phyloP scores from a whole-genome alignment of 2,113 vertebrate species.

The Mormyrus iriodes region DNA sequence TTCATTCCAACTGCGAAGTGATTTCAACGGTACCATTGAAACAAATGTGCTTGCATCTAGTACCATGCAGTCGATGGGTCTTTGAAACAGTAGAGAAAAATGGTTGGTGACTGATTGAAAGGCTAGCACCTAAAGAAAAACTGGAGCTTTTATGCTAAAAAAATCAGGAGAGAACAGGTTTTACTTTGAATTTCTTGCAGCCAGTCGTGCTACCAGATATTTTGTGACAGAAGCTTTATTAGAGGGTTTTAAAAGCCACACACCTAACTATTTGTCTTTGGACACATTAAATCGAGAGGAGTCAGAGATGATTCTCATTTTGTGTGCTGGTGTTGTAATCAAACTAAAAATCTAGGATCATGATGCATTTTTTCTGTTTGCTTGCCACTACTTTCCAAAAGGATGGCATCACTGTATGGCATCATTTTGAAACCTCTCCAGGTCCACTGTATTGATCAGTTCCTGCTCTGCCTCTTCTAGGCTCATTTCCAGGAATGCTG shows the following conservation, averaged over 20 bases:
- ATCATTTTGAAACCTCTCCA: conserved; percentile 1
- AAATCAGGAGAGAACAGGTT: neutral
- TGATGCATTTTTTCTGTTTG: neutral
- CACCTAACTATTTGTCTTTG: neutral
- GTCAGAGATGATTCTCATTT: neutral
- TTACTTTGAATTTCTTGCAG: neutral
- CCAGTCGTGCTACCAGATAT: neutral
- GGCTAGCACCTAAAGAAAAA: neutral
- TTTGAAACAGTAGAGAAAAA: conserved; percentile 11
- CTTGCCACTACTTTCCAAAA: conserved; percentile 22
- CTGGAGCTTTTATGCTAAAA: neutral
- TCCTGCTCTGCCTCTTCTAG: neutral
- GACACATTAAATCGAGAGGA: neutral
- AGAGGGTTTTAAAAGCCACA: neutral
- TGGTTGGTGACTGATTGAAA: neutral
- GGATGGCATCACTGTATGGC: conserved; percentile 26
- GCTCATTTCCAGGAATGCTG: neutral
- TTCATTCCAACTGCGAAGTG: neutral
- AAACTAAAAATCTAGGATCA: neutral
- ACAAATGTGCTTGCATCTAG: neutral
- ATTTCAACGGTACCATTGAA: neutral
- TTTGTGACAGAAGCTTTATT: neutral
- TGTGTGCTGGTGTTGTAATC: neutral
- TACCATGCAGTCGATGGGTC: neutral
- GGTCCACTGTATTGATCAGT: neutral